Base-by-base conservation (phyloP, 2,888 invertebrate genomes). In the Buathra laborator region DNA sequence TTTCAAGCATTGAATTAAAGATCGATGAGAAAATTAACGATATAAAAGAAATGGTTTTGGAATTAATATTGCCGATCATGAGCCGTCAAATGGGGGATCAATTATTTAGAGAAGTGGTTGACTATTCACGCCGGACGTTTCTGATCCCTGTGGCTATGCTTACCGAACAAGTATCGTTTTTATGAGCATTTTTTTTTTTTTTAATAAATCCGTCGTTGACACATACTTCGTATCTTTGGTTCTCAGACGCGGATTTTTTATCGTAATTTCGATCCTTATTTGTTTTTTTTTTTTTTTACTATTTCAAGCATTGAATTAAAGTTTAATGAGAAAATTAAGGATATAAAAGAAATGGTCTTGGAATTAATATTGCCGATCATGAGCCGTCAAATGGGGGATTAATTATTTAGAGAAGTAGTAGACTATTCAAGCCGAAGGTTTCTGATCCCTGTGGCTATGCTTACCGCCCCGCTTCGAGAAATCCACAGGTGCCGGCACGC, bases 401-500 rank as follows among this genome's bases (percentile, higher is more conserved):
- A 62, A 62, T 44, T 24, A 74, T 14, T 51, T 37, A 68, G 16
- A 3, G 43, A 10, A 16, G 24, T 12, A 37, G 51, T 62, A 37
- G 70, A 12, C 46, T 62, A 46, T 80, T 56, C 37, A 51, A 19
- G 64, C 48, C 43, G 51, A 44, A 66, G 51, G 64, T 24, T 70
- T 75, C 75, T 51, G 12, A 59, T 75, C 76, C 75, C 37, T 76
- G 46, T 16, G 64, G 37, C 59, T 43, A 75, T 62, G 56, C 43
- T 64, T 62, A 62, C 9, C 74, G 68, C 56, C 56, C 37, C 81
- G 68, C 48, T 51, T 59, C 59, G 72, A 67, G 83, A 74, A 53
- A 83, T 83, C 83, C 78, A 83, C 83, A 83, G 83, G 83, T 83
- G 83, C 74, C 74, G 44, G 78, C 68, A 74, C 51, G 68, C 62